These are phyloP conservation scores for Heliconius cydno DNA, from an alignment of 2,888 invertebrate species.

Conservation along the genomic window DNA sequence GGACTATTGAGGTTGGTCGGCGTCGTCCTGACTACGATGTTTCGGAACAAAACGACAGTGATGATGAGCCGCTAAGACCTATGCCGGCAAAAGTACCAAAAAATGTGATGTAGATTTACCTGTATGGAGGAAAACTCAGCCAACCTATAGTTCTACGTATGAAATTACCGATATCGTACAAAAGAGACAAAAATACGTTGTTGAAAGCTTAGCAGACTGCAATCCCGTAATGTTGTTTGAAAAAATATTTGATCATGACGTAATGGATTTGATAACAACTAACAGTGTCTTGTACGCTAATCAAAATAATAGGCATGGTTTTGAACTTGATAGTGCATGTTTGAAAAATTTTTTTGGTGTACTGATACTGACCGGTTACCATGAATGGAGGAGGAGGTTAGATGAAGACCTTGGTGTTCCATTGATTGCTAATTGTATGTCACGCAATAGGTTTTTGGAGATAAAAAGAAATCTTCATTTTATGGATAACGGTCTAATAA, in stretches of 20 bases:
- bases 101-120: conserved; percentile 45
- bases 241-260: conserved; percentile 45
- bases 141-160: conserved; percentile 46
- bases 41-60: conserved; percentile 41
- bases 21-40: conserved; percentile 44
- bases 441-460: conserved; percentile 48
- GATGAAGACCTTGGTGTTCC: background rate
- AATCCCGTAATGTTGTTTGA: conserved; percentile 46
- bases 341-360: background rate
- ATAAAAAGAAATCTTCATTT: conserved; percentile 47
- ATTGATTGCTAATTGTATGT: conserved; percentile 43
- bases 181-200: conserved; percentile 46
- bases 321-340: conserved; percentile 42
- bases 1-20: conserved; percentile 45
- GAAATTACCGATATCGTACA: conserved; percentile 46
- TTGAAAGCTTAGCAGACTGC: conserved; percentile 47
- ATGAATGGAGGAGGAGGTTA: too few relatives aligned
- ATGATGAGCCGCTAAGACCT: conserved; percentile 46
- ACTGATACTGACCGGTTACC: too few relatives aligned
- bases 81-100: conserved; percentile 43
- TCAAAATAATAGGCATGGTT: conserved; percentile 46
- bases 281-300: conserved; percentile 46
- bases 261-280: conserved; percentile 35
- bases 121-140: conserved; percentile 46
- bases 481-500: conserved; percentile 39